These are phyloP conservation scores for Melanotaenia boesemani DNA, from an alignment of 2,797 vertebrate genomes.

Conservation along the genomic window DNA sequence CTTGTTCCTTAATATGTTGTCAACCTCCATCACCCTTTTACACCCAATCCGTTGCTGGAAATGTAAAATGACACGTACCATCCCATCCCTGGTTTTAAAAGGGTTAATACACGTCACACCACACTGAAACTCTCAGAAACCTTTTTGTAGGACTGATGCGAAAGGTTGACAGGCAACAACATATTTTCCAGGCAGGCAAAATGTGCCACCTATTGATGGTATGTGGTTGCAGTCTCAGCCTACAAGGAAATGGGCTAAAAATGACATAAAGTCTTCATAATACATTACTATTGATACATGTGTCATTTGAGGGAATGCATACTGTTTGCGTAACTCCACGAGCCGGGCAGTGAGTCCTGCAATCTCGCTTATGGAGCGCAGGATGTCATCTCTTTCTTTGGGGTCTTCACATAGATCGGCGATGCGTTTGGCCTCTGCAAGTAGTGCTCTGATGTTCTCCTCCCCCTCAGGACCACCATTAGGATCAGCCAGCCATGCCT, in stretches of 20 bases:
- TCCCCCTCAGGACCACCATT: slow-evolving; percentile 95
- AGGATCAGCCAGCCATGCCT: slow-evolving; percentile 98
- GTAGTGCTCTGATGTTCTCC: slow-evolving; percentile 92
- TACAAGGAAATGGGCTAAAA: slow-evolving; percentile 57
- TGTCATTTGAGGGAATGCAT: slow-evolving; percentile 56
- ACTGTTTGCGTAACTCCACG: slow-evolving; percentile 92
- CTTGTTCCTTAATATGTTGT: slow-evolving; percentile 1
- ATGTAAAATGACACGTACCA: too few species aligned
- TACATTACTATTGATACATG: background rate
- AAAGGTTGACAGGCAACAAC: slow-evolving; percentile 67
- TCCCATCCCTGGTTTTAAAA: too few species aligned
- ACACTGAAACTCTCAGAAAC: slow-evolving; percentile 50
- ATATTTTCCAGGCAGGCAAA: slow-evolving; percentile 67
- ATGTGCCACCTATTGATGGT: slow-evolving; percentile 59
- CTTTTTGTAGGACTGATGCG: slow-evolving; percentile 64
- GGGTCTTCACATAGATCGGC: slow-evolving; percentile 96
- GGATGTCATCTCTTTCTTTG: slow-evolving; percentile 96
- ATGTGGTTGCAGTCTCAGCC: slow-evolving; percentile 60
- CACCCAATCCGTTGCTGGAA: too few species aligned
- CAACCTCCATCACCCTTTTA: slow-evolving; percentile 1
- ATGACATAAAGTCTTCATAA: slow-evolving; percentile 39
- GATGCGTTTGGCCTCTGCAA: slow-evolving; percentile 94
- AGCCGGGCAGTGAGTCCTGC: slow-evolving; percentile 92
- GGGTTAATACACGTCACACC: slow-evolving; percentile 17
- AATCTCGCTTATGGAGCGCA: slow-evolving; percentile 96